Percentiles rank a stretch among this genome's conserved stretches.
These are phyloP conservation scores for Cassiopea andromeda DNA, from an alignment of 30 jellyfish, hydroid and myxozoan species.

Conservation along the genomic window DNA sequence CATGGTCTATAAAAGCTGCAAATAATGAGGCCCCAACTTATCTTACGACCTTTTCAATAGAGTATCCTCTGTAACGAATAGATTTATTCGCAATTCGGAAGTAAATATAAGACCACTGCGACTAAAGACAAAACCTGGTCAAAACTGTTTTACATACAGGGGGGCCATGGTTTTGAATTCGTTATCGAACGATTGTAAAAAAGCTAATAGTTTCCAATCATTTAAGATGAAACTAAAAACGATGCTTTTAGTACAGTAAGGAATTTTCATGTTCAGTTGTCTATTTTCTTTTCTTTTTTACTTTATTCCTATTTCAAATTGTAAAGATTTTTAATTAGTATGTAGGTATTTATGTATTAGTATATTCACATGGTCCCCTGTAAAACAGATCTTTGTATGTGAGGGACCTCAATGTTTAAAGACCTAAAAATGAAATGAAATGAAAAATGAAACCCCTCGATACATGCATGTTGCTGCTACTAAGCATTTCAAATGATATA, in stretches of 20 bases:
- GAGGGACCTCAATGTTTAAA: no score
- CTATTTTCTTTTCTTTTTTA: no score
- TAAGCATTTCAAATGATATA: no score
- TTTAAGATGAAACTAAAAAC: neutral
- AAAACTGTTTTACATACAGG: neutral
- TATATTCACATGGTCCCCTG: no score
- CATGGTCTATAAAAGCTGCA: neutral
- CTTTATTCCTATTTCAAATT: no score
- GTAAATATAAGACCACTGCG: neutral
- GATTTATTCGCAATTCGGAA: neutral
- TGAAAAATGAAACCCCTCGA: no score
- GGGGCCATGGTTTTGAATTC: constrained; percentile 3
- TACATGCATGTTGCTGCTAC: no score
- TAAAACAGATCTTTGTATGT: no score
- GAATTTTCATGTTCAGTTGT: no score
- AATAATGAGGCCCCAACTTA: neutral
- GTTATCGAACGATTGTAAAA: neutral
- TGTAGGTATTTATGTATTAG: no score
- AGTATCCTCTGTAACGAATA: neutral
- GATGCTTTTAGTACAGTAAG: neutral
- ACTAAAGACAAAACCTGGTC: neutral
- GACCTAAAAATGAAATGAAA: no score
- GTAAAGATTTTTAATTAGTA: no score
- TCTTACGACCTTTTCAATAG: neutral
- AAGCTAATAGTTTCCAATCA: neutral